phyloP scores from a whole-genome alignment of 2,888 invertebrate species.

The Muschampia plurimacula region DNA sequence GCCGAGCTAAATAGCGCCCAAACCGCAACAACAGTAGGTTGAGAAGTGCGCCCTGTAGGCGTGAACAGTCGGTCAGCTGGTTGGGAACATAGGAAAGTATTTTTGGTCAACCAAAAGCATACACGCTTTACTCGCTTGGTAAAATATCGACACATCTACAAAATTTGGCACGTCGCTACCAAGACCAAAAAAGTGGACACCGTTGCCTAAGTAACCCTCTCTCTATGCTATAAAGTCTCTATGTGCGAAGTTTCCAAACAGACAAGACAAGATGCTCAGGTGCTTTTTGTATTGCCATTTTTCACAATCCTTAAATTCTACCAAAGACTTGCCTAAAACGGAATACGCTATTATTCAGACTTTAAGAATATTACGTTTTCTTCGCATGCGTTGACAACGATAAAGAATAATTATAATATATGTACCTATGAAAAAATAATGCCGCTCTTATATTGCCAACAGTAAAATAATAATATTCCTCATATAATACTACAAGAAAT shows the following conservation, averaged over 20 bases:
- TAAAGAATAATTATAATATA: background rate
- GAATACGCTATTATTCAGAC: background rate
- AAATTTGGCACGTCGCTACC: too few species aligned
- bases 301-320: background rate
- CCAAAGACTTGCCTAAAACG: background rate
- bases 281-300: conserved; percentile 15
- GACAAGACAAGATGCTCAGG: conserved; percentile 14
- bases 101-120: too few species aligned
- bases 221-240: too few species aligned
- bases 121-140: too few species aligned
- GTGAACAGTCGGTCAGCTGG: too few species aligned
- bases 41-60: too few species aligned
- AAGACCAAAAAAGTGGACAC: too few species aligned
- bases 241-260: background rate
- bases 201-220: too few species aligned
- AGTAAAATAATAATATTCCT: conserved; percentile 38
- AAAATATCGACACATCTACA: too few species aligned
- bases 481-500: conserved; percentile 41
- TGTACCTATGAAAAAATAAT: background rate
- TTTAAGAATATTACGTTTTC: background rate
- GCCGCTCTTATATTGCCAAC: conserved; percentile 43
- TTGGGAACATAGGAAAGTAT: too few species aligned
- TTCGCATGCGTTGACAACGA: background rate
- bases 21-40: too few species aligned
- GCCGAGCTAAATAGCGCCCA: too few species aligned